Conservation (phyloP, 2,113 vertebrate species). For the Vireo altiloquus region DNA sequence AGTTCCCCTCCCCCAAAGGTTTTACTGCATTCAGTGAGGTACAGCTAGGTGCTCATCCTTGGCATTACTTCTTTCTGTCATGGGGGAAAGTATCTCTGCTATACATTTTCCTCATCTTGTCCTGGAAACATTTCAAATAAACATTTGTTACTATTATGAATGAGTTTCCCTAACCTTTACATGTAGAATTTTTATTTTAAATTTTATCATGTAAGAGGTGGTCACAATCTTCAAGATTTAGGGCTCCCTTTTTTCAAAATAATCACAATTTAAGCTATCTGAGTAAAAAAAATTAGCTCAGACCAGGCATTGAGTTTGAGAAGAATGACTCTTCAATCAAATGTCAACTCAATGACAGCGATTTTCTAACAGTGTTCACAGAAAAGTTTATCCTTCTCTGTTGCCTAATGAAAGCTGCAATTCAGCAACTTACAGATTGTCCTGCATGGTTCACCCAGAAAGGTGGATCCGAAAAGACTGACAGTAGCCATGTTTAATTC, state of each 20-base stretch:
- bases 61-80: not conserved
- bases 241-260: not conserved
- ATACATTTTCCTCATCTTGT: not conserved
- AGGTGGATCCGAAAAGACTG: not conserved
- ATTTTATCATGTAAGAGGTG: not conserved
- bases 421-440: not conserved
- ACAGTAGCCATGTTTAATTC: not conserved
- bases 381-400: not conserved
- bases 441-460: not conserved
- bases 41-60: not conserved
- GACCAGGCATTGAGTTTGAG: not conserved
- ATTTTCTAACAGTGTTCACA: not conserved
- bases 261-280: not conserved
- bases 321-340: not conserved
- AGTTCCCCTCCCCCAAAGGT: not conserved
- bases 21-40: not conserved
- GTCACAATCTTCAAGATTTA: not conserved
- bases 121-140: not conserved
- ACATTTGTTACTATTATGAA: not conserved
- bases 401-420: not conserved
- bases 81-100: not conserved
- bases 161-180: not conserved
- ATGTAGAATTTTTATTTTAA: not conserved
- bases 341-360: fast-evolving
- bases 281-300: not conserved